phyloP scores from a whole-genome alignment of 2,113 vertebrate species.

The Hucho hucho region DNA sequence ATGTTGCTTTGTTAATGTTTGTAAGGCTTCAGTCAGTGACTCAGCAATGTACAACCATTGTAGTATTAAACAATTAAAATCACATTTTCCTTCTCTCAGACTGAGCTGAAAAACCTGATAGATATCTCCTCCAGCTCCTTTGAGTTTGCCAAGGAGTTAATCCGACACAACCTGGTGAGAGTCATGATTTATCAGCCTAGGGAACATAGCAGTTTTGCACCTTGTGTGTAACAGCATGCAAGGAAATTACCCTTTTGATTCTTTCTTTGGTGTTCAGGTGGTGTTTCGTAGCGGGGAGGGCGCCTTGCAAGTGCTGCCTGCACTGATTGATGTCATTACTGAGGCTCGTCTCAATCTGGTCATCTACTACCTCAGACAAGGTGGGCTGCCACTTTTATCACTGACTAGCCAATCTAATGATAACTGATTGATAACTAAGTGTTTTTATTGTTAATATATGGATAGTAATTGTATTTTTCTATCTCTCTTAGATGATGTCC shows the following conservation, averaged over 20 bases:
- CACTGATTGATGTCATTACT: constrained; percentile 86
- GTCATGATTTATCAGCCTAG: too few relatives aligned
- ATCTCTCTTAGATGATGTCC: constrained; percentile 79
- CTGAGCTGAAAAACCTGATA: constrained; percentile 91
- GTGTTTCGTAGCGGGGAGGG: constrained; percentile 87
- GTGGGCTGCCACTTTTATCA: constrained; percentile 53
- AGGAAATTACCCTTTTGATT: too few relatives aligned
- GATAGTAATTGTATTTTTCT: constrained; percentile 31
- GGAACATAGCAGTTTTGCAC: too few relatives aligned
- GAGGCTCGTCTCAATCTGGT: constrained; percentile 87
- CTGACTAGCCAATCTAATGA: background rate
- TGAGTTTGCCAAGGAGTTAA: constrained; percentile 97
- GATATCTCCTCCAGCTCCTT: constrained; percentile 90
- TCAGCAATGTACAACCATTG: background rate
- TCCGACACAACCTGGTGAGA: constrained; percentile 93
- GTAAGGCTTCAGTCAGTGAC: too few relatives aligned
- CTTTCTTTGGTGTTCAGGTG: constrained; percentile 64
- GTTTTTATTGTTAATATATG: background rate
- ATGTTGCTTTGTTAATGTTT: too few relatives aligned
- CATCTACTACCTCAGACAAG: constrained; percentile 87
- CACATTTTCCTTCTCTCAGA: constrained; percentile 65
- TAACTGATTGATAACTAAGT: background rate
- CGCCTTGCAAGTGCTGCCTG: constrained; percentile 83
- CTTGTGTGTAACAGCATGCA: too few relatives aligned
- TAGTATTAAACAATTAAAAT: too few relatives aligned